These are phyloP conservation scores for Rhabdornis inornatus DNA, from an alignment of 2,113 vertebrate species.

Conservation along the genomic window DNA sequence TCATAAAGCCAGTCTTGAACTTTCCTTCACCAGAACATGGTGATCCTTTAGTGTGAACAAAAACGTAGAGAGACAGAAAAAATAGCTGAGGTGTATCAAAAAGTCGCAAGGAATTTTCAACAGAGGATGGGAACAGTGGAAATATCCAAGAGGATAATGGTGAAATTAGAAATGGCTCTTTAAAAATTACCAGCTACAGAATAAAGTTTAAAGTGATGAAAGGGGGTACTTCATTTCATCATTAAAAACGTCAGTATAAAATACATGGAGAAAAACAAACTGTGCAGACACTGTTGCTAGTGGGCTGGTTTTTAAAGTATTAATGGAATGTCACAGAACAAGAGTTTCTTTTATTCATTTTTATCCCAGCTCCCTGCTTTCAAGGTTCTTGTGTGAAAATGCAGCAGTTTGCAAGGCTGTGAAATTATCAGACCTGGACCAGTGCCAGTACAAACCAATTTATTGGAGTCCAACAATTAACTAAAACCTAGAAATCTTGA, in stretches of 20 bases:
- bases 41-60: not conserved
- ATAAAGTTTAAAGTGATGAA: not conserved
- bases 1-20: not conserved
- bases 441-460: conserved; percentile 79
- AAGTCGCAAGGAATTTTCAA: not conserved
- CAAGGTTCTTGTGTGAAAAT: conserved; percentile 75
- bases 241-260: not conserved
- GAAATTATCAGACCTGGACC: conserved; percentile 78
- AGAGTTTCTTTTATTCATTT: conserved; percentile 73
- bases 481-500: conserved; percentile 81
- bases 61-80: not conserved
- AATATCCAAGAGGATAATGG: not conserved
- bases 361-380: conserved; percentile 47
- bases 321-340: conserved; percentile 69
- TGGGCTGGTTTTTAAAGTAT: conserved; percentile 33
- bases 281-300: conserved; percentile 43
- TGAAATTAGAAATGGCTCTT: not conserved
- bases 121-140: not conserved
- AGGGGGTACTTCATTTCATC: not conserved
- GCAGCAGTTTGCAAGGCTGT: conserved; percentile 74
- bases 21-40: not conserved
- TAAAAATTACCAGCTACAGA: not conserved
- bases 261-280: conserved; percentile 26
- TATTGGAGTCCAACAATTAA: conserved; percentile 80
- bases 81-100: not conserved